Conservation (phyloP, 2,888 invertebrate species). For the Diarsia rubi region DNA sequence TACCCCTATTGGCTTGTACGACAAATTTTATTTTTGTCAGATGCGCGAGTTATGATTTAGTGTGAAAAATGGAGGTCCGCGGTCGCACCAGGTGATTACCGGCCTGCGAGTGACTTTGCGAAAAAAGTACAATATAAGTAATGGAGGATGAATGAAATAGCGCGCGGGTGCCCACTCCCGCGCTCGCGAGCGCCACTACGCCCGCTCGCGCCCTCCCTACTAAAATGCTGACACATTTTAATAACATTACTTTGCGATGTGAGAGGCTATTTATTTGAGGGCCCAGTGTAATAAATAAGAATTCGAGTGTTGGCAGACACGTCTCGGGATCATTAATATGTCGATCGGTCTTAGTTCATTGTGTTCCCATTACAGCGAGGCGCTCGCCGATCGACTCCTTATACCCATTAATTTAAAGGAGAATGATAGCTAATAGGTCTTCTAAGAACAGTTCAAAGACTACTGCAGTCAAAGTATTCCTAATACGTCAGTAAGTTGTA, state of each 20-base stretch:
- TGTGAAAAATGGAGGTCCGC: constrained; percentile 89
- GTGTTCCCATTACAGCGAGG: constrained; percentile 79
- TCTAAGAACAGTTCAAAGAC: constrained; percentile 25
- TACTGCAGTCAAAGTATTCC: constrained; percentile 13
- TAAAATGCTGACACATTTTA: constrained; percentile 91
- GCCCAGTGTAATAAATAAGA: constrained; percentile 88
- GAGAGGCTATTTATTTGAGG: constrained; percentile 89
- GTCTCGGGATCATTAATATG: constrained; percentile 85
- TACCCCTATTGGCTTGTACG: constrained; percentile 89
- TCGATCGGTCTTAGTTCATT: constrained; percentile 84
- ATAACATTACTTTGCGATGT: constrained; percentile 89
- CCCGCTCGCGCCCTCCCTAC: constrained; percentile 74
- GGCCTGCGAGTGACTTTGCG: constrained; percentile 90
- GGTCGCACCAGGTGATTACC: constrained; percentile 91
- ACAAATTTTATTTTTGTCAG: constrained; percentile 91
- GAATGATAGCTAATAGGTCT: constrained; percentile 41
- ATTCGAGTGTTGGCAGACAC: constrained; percentile 86
- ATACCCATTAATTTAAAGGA: constrained; percentile 63
- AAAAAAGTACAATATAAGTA: constrained; percentile 91
- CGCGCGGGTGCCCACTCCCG: constrained; percentile 78
- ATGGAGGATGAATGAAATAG: constrained; percentile 91
- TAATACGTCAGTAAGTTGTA: constrained; percentile 37
- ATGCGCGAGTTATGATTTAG: constrained; percentile 90
- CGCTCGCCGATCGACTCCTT: constrained; percentile 62
- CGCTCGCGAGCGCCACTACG: constrained; percentile 72